These are phyloP conservation scores for Cinclus mexicanus DNA, from an alignment of 2,113 vertebrate species.

Conservation along the genomic window DNA sequence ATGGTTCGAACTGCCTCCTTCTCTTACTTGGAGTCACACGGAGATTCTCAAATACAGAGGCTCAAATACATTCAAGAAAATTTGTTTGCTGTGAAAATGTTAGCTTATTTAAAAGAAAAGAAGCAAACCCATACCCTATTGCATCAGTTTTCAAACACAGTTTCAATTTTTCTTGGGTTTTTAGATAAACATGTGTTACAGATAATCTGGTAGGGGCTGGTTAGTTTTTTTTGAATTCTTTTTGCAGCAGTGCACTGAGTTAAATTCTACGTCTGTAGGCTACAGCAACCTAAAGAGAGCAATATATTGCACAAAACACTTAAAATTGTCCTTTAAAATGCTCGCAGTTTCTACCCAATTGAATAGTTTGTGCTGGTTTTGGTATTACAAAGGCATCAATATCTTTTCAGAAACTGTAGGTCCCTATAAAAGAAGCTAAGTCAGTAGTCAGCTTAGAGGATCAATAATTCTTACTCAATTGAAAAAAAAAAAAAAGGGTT, in stretches of 20 bases:
- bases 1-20: background rate
- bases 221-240: conserved; percentile 21
- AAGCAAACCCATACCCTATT: background rate
- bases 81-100: background rate
- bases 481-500: background rate
- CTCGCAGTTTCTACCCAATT: background rate
- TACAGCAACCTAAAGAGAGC: background rate
- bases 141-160: conserved; percentile 29
- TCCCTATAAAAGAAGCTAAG: background rate
- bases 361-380: conserved; percentile 5
- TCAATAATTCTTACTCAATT: background rate
- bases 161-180: conserved; percentile 4
- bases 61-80: background rate
- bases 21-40: background rate
- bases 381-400: background rate
- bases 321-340: conserved; percentile 20
- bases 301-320: background rate
- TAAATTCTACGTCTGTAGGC: conserved; percentile 19
- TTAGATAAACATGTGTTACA: background rate
- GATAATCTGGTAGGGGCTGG: background rate
- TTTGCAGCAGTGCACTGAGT: background rate
- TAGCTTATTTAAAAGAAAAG: conserved; percentile 15
- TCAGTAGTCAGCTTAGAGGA: background rate
- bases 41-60: conserved; percentile 9
- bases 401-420: background rate